Evolutionary conservation across 2,797 vertebrate species (phyloP), one percentile per base, ranked within the genome.

Genomic region (Gorsachius magnificus): DNA sequence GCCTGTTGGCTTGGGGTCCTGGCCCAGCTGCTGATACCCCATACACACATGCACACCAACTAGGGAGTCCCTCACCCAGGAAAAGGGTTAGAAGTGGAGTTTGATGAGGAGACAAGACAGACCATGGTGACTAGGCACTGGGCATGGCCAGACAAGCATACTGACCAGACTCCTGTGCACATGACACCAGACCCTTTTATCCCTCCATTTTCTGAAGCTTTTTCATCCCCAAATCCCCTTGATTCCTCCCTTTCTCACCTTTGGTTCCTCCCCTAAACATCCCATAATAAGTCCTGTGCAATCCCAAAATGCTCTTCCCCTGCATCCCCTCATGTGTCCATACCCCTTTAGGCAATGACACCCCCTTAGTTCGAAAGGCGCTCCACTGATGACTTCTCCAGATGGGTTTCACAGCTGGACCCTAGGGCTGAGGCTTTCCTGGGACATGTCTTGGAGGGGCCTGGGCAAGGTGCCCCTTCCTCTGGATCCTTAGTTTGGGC

Each of bases 321-420:
- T 80, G 15, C 31, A 41, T 43, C 33, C 19, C 24, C 9, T 54
- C 10, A 36, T 5, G 8, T 38, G 22, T 36, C 36, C 15, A 7
- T 20, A 68, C 4, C 19, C 15, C 18, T 35, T 29, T 58, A 38
- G 48, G 15, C 28, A 61, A 41, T n/a, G 63, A 63, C 1, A 43
- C 2, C 5, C 5, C 5, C 28, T 57, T 31, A 35, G 9, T 68
- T 65, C 5, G 3, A 75, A 63, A 78, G 38, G 11, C 25, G 14
- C 10, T 63, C 8, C 48, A 45, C 18, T 19, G 57, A 9, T 57
- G 22, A 33, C 24, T 65, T 36, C 13, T 64, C 51, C 43, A 19
- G 0, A 54, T 24, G 11, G 8, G 35, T 33, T 51, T 71, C 45
- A 33, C 4, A 16, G 16, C 10, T 1, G 1, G 16, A 14, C 11